Percentiles rank a stretch among this genome's conserved stretches.
Evolutionary conservation across 2,113 vertebrate genomes (phyloP).

Genomic region (Dermatemys mawii): DNA sequence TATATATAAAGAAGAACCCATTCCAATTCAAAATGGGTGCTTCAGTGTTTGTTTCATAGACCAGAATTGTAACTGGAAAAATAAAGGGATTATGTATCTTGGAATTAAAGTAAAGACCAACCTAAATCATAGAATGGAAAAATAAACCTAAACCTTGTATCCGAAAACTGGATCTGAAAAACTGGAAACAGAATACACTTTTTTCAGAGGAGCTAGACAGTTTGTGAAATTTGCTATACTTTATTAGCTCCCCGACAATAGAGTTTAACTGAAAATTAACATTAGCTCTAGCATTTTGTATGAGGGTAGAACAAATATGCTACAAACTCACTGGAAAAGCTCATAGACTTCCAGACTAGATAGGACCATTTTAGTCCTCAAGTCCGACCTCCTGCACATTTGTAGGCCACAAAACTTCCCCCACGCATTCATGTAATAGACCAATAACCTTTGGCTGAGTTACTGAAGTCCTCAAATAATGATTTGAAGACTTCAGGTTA

Average conservation of each 20-base stretch:
- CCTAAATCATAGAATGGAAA: background rate
- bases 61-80: background rate
- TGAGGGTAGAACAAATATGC: background rate
- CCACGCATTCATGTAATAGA: background rate
- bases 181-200: background rate
- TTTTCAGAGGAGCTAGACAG: background rate
- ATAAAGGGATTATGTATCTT: background rate
- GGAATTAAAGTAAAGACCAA: background rate
- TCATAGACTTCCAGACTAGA: background rate
- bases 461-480: background rate
- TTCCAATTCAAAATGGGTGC: background rate
- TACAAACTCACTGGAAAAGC: background rate
- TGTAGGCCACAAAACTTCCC: background rate
- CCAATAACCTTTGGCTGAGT: background rate
- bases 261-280: background rate
- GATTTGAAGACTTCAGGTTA: background rate
- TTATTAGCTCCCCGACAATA: background rate
- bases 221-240: background rate
- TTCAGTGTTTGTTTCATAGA: background rate
- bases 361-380: too few species aligned
- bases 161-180: background rate
- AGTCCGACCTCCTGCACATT: background rate
- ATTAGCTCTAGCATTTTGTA: background rate
- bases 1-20: background rate
- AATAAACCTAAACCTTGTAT: constrained; percentile 2